Percentiles rank a stretch among this genome's conserved stretches.
These are phyloP conservation scores for Sinonovacula constricta DNA, from an alignment of 1,140 invertebrate species.

Conservation along the genomic window DNA sequence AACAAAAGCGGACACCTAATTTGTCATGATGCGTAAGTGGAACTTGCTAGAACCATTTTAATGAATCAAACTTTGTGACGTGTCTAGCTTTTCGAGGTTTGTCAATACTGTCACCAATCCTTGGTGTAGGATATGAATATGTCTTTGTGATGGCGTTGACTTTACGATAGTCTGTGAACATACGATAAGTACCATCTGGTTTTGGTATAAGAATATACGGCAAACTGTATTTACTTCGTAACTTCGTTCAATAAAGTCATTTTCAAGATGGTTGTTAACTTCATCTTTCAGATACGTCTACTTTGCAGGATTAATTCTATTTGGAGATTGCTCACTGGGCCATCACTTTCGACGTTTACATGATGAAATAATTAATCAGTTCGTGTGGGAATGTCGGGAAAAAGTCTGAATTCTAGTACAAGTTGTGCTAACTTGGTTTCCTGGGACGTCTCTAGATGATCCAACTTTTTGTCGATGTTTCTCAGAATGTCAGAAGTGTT, in stretches of 20 bases:
- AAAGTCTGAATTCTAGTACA: too few relatives aligned
- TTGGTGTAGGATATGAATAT: conserved; percentile 36
- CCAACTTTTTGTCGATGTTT: conserved; percentile 23
- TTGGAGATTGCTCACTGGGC: conserved; percentile 45
- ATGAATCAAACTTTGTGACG: conserved; percentile 47
- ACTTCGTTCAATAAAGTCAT: conserved; percentile 52
- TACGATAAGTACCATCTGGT: conserved; percentile 34
- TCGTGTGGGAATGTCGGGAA: conserved; percentile 31
- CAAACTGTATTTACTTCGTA: conserved; percentile 42
- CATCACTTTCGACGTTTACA: conserved; percentile 30
- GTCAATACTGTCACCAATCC: conserved; percentile 48
- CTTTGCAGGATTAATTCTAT: conserved; percentile 66
- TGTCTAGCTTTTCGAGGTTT: conserved; percentile 31
- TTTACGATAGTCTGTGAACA: conserved; percentile 48
- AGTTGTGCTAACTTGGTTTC: too few relatives aligned
- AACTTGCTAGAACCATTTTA: conserved; percentile 45
- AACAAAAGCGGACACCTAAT: conserved; percentile 40
- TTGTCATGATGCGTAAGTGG: conserved; percentile 29
- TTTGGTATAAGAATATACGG: conserved; percentile 54
- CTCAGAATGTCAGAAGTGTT: conserved; percentile 27
- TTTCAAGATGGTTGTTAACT: conserved; percentile 64
- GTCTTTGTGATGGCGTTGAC: conserved; percentile 47
- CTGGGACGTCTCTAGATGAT: conserved; percentile 4
- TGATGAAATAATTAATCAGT: conserved; percentile 33
- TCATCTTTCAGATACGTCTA: conserved; percentile 73